Evolutionary conservation across 2,888 invertebrate genomes (phyloP).

Genomic region (Cremastinae sp.): DNA sequence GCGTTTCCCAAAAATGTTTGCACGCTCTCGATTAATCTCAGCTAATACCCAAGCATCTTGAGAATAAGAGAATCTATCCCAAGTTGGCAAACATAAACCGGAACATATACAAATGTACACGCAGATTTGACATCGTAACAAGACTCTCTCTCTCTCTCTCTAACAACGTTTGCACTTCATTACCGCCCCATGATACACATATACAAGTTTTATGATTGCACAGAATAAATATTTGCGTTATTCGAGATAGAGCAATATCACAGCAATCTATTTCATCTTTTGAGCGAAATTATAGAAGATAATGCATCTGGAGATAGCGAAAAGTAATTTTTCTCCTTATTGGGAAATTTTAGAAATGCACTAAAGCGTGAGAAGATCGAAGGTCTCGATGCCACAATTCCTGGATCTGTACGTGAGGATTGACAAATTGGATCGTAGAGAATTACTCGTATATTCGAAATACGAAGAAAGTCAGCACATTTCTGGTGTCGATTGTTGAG

Average conservation of each 20-base stretch:
- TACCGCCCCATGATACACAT: slow-evolving; percentile 10
- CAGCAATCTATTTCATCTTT: neutral
- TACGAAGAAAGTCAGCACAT: slow-evolving; percentile 28
- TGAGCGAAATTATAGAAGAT: no score
- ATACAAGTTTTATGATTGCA: neutral
- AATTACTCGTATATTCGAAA: slow-evolving; percentile 12
- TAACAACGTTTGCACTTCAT: slow-evolving; percentile 36
- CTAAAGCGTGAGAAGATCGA: no score
- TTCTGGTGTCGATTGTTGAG: slow-evolving; percentile 11
- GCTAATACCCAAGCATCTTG: no score
- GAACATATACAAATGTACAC: neutral
- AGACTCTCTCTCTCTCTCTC: neutral
- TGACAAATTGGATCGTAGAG: no score
- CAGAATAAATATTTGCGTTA: neutral
- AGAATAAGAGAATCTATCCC: no score
- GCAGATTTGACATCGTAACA: slow-evolving; percentile 9
- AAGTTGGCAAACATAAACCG: neutral
- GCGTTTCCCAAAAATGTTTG: no score
- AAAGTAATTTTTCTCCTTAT: no score
- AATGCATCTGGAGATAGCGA: no score
- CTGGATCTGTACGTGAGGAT: no score
- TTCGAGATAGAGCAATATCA: neutral
- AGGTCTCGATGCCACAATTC: no score
- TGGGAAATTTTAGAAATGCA: no score
- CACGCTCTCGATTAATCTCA: no score